phyloP scores from a whole-genome alignment of 37 sponge, comb jelly and placozoan species.

The Tethya wilhelma region DNA sequence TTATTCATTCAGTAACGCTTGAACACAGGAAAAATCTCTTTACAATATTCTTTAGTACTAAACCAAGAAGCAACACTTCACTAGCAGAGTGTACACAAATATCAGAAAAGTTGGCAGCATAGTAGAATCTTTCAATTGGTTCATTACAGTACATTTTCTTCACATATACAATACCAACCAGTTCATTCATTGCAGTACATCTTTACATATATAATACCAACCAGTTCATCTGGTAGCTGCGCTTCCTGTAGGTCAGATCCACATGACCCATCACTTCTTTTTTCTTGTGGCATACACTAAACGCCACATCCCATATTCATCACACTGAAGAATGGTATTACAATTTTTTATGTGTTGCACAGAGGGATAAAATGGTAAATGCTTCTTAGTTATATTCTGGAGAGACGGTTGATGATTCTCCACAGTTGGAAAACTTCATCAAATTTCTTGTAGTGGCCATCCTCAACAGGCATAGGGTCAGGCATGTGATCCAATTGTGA shows the following conservation, averaged over 20 bases:
- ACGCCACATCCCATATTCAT: constrained; percentile 38
- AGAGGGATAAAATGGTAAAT: neutral
- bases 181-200: constrained; percentile 14
- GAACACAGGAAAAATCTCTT: too few relatives aligned
- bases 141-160: constrained; percentile 26
- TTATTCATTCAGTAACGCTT: too few relatives aligned
- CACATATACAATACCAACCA: constrained; percentile 8
- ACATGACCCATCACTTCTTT: constrained; percentile 5
- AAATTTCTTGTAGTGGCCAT: neutral
- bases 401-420: neutral
- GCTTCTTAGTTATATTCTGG: neutral
- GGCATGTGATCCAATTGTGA: neutral
- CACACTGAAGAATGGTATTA: constrained; percentile 15
- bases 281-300: constrained; percentile 8
- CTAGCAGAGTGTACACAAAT: constrained; percentile 25
- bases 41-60: too few relatives aligned
- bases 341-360: constrained; percentile 28
- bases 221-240: neutral
- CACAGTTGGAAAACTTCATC: neutral
- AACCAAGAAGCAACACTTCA: too few relatives aligned
- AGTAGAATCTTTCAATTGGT: constrained; percentile 27
- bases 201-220: constrained; percentile 10
- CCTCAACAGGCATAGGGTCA: too few relatives aligned
- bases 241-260: constrained; percentile 11
- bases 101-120: constrained; percentile 14